Evolutionary conservation across 2,797 vertebrate genomes (phyloP).

Genomic region (Emydoidea blandingii): DNA sequence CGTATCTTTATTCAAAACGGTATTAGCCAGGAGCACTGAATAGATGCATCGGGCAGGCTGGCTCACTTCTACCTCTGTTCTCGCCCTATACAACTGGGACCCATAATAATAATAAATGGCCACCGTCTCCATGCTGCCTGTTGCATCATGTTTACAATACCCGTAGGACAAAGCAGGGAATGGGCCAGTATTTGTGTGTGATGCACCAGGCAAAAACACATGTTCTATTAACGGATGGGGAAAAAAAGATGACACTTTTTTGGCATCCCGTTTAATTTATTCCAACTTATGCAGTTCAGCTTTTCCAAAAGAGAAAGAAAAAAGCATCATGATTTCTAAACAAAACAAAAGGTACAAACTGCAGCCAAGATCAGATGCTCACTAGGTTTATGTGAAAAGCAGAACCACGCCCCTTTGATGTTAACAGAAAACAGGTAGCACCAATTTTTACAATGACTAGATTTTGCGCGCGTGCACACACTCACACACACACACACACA

Average conservation of each 20-base stretch:
- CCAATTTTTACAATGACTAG: slow-evolving; percentile 50
- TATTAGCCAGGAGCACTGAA: accelerated
- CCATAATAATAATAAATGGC: background rate
- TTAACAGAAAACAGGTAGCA: slow-evolving; percentile 68
- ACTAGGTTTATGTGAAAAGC: slow-evolving; percentile 69
- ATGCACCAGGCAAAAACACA: background rate
- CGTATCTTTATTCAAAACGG: accelerated
- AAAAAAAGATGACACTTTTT: slow-evolving; percentile 32
- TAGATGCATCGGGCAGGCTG: background rate
- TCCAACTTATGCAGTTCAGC: slow-evolving; percentile 59
- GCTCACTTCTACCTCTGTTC: background rate
- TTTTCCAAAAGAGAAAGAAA: slow-evolving; percentile 60
- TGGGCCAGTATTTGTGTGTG: accelerated
- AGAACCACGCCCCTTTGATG: slow-evolving; percentile 42
- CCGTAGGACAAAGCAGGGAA: background rate
- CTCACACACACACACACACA: background rate
- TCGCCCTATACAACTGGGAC: background rate
- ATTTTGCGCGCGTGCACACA: slow-evolving; percentile 25
- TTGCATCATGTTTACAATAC: accelerated
- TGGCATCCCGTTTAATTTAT: slow-evolving; percentile 74
- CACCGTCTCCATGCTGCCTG: background rate
- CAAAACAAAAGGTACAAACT: slow-evolving; percentile 66
- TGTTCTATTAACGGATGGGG: background rate
- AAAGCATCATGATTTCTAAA: slow-evolving; percentile 64
- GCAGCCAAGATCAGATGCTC: slow-evolving; percentile 53